These are phyloP conservation scores for Drosophila limbata DNA, from an alignment of 2,888 invertebrate species.

Conservation along the genomic window DNA sequence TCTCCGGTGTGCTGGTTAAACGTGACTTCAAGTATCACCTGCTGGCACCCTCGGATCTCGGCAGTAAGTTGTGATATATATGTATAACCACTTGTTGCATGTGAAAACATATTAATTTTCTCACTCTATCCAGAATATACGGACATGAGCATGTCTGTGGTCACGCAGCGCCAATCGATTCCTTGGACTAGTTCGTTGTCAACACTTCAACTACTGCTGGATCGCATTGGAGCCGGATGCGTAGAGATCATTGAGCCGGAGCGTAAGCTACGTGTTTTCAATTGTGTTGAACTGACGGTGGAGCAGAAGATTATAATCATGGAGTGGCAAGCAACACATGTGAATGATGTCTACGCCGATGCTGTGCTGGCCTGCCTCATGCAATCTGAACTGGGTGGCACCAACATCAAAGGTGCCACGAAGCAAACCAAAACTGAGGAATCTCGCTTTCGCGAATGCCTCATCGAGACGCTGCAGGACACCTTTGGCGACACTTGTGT, in stretches of 20 bases:
- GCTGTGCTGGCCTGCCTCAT: conserved; percentile 95
- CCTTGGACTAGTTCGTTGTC: conserved; percentile 89
- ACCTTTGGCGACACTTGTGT: conserved; percentile 98
- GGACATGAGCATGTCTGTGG: conserved; percentile 96
- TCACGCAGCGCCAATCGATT: conserved; percentile 96
- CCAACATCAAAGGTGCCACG: conserved; percentile 87
- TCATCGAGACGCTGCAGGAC: conserved; percentile 87
- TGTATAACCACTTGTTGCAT: neutral
- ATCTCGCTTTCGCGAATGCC: conserved; percentile 93
- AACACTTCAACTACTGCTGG: conserved; percentile 90
- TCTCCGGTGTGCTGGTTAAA: conserved; percentile 98
- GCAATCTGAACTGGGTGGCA: conserved; percentile 91
- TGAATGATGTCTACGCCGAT: conserved; percentile 99
- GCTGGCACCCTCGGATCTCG: conserved; percentile 94
- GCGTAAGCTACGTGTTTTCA: conserved; percentile 92
- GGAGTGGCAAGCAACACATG: conserved; percentile 98
- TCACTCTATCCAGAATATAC: conserved; percentile 89
- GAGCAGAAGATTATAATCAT: conserved; percentile 93
- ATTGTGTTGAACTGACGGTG: conserved; percentile 92
- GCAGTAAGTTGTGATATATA: conserved; percentile 87
- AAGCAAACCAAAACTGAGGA: conserved; percentile 92
- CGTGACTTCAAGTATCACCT: conserved; percentile 99
- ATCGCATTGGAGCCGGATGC: conserved; percentile 90
- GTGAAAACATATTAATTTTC: neutral
- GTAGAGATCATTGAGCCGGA: conserved; percentile 90